Percentiles rank a stretch among this genome's conserved stretches.
Conservation (phyloP, 2,888 invertebrate species). For the Lacanobia wlatinum region DNA sequence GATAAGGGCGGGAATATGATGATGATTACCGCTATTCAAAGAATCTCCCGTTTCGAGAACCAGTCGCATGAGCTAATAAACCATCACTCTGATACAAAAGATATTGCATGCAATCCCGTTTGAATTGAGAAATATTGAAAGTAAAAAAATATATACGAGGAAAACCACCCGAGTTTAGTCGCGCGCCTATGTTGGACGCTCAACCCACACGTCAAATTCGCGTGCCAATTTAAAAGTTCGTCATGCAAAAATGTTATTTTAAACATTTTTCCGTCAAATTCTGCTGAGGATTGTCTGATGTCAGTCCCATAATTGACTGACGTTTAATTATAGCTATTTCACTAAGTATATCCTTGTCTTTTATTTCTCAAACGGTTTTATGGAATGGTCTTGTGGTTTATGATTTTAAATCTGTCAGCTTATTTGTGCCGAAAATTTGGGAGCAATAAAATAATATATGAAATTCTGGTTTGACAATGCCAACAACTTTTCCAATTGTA, state of each 20-base stretch:
- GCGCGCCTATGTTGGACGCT: neutral
- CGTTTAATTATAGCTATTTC: conserved; percentile 8
- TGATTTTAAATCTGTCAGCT: neutral
- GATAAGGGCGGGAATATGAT: too few species aligned
- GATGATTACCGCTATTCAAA: neutral
- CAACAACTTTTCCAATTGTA: neutral
- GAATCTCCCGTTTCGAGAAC: neutral
- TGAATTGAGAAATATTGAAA: neutral
- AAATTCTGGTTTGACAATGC: neutral
- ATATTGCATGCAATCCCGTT: neutral
- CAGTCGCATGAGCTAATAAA: neutral
- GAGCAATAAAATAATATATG: neutral
- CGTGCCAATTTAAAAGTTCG: conserved; percentile 44
- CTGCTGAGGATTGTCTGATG: neutral
- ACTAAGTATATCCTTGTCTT: neutral
- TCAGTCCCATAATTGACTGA: conserved; percentile 4
- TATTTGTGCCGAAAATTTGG: neutral
- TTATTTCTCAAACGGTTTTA: neutral
- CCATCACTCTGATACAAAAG: neutral
- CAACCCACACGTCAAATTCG: conserved; percentile 12
- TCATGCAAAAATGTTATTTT: conserved; percentile 24
- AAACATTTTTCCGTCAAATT: neutral
- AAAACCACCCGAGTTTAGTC: neutral
- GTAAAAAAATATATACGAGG: neutral
- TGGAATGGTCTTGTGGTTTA: neutral